These are phyloP conservation scores for Rhadinocentrus ornatus DNA, from an alignment of 2,797 vertebrate genomes.

Conservation along the genomic window DNA sequence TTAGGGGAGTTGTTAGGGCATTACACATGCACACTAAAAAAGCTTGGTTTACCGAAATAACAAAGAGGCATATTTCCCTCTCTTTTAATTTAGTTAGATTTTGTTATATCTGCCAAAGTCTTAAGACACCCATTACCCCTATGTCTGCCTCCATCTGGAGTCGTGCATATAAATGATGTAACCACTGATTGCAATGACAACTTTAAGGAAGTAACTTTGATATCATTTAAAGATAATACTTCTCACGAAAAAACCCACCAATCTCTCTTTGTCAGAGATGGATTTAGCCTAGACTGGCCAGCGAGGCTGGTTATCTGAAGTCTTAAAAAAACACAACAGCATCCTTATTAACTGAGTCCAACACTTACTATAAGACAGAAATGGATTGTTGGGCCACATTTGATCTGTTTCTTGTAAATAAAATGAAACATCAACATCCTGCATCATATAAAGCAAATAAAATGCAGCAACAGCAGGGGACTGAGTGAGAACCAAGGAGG, in stretches of 20 bases:
- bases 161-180: background rate
- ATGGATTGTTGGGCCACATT: background rate
- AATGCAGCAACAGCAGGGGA: background rate
- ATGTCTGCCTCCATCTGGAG: background rate
- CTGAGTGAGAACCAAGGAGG: background rate
- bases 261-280: too few relatives aligned
- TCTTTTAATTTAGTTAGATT: background rate
- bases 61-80: conserved; percentile 2
- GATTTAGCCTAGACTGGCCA: background rate
- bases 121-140: background rate
- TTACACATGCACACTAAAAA: conserved; percentile 21
- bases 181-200: background rate
- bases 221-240: background rate
- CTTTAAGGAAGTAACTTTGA: background rate
- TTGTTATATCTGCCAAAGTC: background rate
- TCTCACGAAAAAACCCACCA: background rate
- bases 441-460: background rate
- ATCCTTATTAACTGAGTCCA: background rate
- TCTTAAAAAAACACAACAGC: background rate
- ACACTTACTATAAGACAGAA: background rate
- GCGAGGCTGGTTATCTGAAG: background rate
- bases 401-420: background rate
- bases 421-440: background rate
- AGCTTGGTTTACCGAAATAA: conserved; percentile 9
- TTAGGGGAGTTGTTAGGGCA: conserved; percentile 28